Base-by-base conservation (phyloP, 2,888 invertebrate genomes). In the Amphimallon solstitiale region DNA sequence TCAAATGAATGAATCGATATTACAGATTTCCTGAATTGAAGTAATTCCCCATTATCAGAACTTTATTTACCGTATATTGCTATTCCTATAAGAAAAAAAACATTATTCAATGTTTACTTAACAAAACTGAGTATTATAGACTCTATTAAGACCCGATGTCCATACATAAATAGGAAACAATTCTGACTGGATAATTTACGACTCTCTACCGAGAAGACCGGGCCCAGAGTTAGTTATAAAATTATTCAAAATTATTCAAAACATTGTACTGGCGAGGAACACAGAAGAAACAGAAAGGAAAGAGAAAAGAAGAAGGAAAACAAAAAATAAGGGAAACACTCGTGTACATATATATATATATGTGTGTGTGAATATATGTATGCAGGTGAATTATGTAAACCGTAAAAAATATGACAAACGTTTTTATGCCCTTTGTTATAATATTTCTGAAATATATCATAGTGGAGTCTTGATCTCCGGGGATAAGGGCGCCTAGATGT, bases 381-480 rank as follows among this genome's bases (percentile, higher is more conserved):
- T 67, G 71, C 73, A 71, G 75, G 78, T 80, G 79, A 80, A 80
- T 78, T 80, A 80, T 80, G 80, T 80, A 80, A 80, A 80, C 78
- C 80, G 78, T 80, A 80, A 79, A 80, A 80, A 79, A 80, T 80
- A 80, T 79, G 80, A 80, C 79, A 79, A 80, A 80, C 79, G 77
- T 72, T 74, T 65, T 78, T 78, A 77, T 79, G 73, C 74, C 78
- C 79, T 79, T 79, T 79, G 77, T 79, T 79, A 74, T 75, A 73
- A 77, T 78, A 78, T 78, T 79, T 79, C 75, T 77, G 77, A 79
- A 79, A 79, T 79, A 78, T 79, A 79, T 79, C 76, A 76, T 76
- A 68, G 65, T 64, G 51, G 59, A 51, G 60, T 37, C 60, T 46
- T 73, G 75, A 73, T 73, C 72, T 70, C 70, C 75, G 76, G 74